Conservation (phyloP, 2,797 vertebrate species). For the Crenichthys baileyi region DNA sequence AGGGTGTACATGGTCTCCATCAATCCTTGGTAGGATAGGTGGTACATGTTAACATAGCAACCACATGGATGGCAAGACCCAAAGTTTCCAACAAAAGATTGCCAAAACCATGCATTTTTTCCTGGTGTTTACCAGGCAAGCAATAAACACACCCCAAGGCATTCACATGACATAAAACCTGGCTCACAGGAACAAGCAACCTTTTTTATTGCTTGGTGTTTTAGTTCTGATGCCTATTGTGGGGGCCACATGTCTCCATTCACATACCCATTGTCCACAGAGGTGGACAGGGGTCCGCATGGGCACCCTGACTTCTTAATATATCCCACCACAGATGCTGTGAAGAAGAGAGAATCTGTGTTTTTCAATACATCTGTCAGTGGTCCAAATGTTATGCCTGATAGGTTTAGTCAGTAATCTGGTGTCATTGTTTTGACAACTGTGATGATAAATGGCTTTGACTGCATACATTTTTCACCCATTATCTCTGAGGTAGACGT, state of each 20-base stretch:
- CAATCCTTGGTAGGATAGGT: too few relatives aligned
- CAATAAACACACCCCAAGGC: too few relatives aligned
- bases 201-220: not conserved
- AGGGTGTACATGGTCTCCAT: too few relatives aligned
- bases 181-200: too few relatives aligned
- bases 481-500: not conserved
- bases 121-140: too few relatives aligned
- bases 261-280: not conserved
- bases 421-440: not conserved
- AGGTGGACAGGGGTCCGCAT: not conserved
- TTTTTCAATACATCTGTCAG: not conserved
- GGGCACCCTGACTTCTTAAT: not conserved
- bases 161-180: too few relatives aligned
- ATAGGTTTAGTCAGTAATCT: not conserved
- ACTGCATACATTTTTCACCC: not conserved
- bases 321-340: not conserved
- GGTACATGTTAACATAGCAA: too few relatives aligned
- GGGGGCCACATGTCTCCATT: too few relatives aligned
- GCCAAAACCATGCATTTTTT: too few relatives aligned
- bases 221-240: too few relatives aligned
- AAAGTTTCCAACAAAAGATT: too few relatives aligned
- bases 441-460: not conserved
- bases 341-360: not conserved
- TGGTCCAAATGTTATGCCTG: not conserved
- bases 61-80: too few relatives aligned